A percentile compares a stretch with the other conserved stretches of the same genome.
Conservation (phyloP, 2,888 invertebrate species). For the Dynastes grantii region DNA sequence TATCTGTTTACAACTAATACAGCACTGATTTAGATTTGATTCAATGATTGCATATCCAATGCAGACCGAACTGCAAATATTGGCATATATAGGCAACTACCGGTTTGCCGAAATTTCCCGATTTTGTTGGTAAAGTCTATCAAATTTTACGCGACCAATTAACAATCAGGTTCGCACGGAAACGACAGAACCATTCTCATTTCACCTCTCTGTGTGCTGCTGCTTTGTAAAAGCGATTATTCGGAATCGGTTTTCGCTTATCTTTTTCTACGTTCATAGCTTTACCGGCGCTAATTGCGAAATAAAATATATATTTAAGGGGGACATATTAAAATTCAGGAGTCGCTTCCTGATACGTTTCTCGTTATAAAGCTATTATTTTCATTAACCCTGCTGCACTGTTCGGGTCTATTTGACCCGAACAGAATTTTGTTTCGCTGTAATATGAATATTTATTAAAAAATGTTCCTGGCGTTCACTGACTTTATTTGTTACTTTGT, state of each 20-base stretch:
- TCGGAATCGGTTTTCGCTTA: slow-evolving; percentile 38
- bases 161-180: slow-evolving; percentile 39
- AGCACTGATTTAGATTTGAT: not conserved
- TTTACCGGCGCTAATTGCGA: slow-evolving; percentile 7
- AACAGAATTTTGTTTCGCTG: too few relatives aligned
- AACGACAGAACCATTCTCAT: slow-evolving; percentile 32
- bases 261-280: slow-evolving; percentile 35
- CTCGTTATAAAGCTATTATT: too few relatives aligned
- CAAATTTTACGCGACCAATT: slow-evolving; percentile 44
- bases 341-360: not conserved
- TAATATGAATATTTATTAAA: too few relatives aligned
- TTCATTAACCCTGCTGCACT: too few relatives aligned
- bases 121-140: slow-evolving; percentile 38
- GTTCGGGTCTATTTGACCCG: too few relatives aligned
- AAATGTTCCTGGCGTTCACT: too few relatives aligned
- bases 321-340: slow-evolving; percentile 10
- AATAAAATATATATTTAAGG: slow-evolving; percentile 16
- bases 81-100: not conserved
- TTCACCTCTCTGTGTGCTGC: slow-evolving; percentile 3
- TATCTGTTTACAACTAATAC: not conserved
- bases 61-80: not conserved
- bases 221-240: slow-evolving; percentile 22
- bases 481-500: too few relatives aligned
- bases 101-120: not conserved
- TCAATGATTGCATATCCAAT: not conserved